phyloP scores from a whole-genome alignment of 2,797 vertebrate species.

The Telmatherina bonti region DNA sequence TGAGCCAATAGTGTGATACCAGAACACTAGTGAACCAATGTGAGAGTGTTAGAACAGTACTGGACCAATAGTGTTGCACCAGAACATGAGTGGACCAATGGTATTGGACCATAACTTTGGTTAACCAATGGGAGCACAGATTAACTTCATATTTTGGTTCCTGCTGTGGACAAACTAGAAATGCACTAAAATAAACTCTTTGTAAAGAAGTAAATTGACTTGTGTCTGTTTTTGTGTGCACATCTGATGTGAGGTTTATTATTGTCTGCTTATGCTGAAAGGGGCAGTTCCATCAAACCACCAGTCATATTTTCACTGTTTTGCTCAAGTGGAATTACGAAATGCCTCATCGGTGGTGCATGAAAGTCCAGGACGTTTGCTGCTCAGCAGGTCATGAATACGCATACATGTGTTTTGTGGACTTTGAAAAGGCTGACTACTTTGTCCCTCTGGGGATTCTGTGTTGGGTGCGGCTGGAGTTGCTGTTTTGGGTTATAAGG shows the following conservation, averaged over 20 bases:
- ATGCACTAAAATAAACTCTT: conserved; percentile 83
- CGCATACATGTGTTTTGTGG: too few species aligned
- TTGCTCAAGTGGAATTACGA: background rate
- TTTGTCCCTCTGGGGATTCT: too few species aligned
- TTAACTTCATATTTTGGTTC: conserved; percentile 76
- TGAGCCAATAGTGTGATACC: conserved; percentile 76
- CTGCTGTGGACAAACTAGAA: conserved; percentile 78
- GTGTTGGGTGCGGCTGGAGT: too few species aligned
- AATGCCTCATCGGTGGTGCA: too few species aligned
- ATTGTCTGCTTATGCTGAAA: background rate
- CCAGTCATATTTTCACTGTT: background rate
- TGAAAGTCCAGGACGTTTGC: too few species aligned
- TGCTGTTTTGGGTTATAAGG: too few species aligned
- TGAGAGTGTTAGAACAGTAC: conserved; percentile 64
- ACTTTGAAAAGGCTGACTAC: too few species aligned
- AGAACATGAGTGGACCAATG: conserved; percentile 69
- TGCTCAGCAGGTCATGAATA: too few species aligned
- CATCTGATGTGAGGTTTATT: background rate
- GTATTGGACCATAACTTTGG: conserved; percentile 69
- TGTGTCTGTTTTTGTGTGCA: background rate
- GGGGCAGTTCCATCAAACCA: background rate
- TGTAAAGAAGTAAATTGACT: conserved; percentile 62
- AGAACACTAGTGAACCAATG: conserved; percentile 78
- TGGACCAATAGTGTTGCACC: conserved; percentile 74
- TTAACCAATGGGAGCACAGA: conserved; percentile 78